Evolutionary conservation across 2,113 vertebrate genomes (phyloP).

Genomic region (Nycticorax nycticorax): DNA sequence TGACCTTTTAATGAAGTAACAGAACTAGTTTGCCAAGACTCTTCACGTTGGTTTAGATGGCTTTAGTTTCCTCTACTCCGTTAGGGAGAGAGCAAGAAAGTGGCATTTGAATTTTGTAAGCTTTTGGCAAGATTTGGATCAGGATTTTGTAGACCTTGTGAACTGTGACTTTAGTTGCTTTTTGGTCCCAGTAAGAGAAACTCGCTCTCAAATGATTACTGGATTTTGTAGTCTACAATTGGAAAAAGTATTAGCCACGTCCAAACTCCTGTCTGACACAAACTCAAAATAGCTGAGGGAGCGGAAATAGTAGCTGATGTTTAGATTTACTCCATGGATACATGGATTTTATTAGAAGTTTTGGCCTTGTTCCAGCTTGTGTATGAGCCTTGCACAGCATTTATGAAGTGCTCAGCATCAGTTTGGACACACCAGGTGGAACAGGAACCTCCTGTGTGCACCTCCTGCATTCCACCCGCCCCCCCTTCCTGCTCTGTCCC

Average conservation of each 20-base stretch:
- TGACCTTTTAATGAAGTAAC: background rate
- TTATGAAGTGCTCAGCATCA: background rate
- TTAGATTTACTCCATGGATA: background rate
- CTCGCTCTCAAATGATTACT: background rate
- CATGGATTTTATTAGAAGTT: background rate
- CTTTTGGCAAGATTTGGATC: background rate
- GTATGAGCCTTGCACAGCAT: background rate
- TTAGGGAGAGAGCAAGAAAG: background rate
- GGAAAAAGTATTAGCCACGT: background rate
- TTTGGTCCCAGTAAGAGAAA: background rate
- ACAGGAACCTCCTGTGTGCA: background rate
- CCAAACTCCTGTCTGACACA: background rate
- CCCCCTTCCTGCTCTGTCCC: background rate
- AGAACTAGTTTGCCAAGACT: constrained; percentile 18
- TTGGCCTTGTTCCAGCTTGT: background rate
- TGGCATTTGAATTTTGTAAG: background rate
- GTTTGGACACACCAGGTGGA: background rate
- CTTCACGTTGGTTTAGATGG: background rate
- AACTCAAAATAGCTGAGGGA: background rate
- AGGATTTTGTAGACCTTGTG: background rate
- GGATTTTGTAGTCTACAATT: background rate
- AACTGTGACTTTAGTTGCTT: background rate
- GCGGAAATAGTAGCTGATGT: background rate
- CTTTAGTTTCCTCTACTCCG: background rate
- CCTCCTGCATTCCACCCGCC: background rate